phyloP scores from a whole-genome alignment of 2,888 invertebrate genomes.

The Meteorus colon region DNA sequence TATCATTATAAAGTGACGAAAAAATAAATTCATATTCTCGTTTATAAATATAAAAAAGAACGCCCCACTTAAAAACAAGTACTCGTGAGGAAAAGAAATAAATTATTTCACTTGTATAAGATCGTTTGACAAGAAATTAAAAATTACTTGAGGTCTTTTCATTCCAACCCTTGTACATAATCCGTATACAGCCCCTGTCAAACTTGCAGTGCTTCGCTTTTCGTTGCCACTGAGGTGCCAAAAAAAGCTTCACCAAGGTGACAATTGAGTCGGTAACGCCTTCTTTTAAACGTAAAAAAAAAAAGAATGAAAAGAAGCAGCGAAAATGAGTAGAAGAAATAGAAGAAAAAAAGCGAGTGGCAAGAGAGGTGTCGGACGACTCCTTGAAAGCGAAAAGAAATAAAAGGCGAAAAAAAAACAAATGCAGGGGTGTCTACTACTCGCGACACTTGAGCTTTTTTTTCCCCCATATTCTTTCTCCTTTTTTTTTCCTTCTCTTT shows the following conservation, averaged over 20 bases:
- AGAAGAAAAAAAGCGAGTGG: not conserved
- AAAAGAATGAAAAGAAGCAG: not conserved
- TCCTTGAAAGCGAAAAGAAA: not conserved
- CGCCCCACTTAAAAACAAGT: no score
- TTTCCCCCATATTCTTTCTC: not conserved
- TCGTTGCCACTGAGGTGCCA: slow-evolving; percentile 29
- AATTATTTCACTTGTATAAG: not conserved
- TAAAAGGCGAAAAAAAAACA: not conserved
- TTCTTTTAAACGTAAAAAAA: slow-evolving; percentile 9
- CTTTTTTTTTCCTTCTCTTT: slow-evolving; percentile 5
- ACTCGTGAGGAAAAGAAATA: not conserved
- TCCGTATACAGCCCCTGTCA: not conserved
- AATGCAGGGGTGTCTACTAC: slow-evolving; percentile 20
- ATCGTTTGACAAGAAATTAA: not conserved
- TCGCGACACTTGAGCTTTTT: slow-evolving; percentile 16
- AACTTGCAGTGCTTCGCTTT: slow-evolving; percentile 21
- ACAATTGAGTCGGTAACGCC: slow-evolving; percentile 30
- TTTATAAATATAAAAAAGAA: no score
- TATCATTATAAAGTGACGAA: no score
- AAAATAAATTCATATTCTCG: no score
- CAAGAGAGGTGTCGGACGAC: slow-evolving; percentile 24
- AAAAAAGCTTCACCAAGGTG: slow-evolving; percentile 27
- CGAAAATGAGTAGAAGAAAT: not conserved
- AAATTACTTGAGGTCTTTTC: slow-evolving; percentile 4
- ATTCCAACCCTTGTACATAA: not conserved